Percentiles rank a stretch among this genome's conserved stretches.
phyloP scores from a whole-genome alignment of 2,113 vertebrate genomes.

The Chaetodon auriga region DNA sequence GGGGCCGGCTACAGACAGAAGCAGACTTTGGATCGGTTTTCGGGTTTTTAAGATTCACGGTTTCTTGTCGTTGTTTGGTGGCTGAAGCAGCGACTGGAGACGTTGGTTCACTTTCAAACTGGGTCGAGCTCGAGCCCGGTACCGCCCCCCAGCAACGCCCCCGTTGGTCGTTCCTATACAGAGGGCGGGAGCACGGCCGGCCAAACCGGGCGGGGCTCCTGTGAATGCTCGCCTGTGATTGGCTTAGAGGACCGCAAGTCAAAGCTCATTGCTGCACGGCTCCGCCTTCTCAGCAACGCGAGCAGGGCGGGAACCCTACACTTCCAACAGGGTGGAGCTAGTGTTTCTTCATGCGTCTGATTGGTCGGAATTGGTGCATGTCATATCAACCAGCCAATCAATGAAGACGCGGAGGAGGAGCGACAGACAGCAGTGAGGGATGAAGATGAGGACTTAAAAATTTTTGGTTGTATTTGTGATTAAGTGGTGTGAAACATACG shows the following conservation, averaged over 20 bases:
- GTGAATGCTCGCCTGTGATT: neutral
- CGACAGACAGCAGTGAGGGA: neutral
- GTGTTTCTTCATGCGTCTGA: neutral
- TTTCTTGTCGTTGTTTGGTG: constrained; percentile 70
- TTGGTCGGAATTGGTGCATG: neutral
- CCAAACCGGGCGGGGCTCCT: neutral
- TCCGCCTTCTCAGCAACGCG: constrained; percentile 22
- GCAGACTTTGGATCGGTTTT: constrained; percentile 18
- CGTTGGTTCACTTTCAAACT: constrained; percentile 76
- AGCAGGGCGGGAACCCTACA: constrained; percentile 40
- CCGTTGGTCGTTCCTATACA: constrained; percentile 41
- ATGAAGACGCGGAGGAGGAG: constrained; percentile 5
- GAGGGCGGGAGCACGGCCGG: constrained; percentile 14
- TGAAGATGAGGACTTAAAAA: neutral
- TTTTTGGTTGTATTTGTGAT: neutral
- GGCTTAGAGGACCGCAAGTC: constrained; percentile 16
- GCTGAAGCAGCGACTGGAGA: constrained; percentile 67
- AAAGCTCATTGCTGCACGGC: neutral
- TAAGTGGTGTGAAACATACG: neutral
- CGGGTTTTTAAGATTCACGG: constrained; percentile 25
- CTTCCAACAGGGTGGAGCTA: neutral
- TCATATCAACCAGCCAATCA: constrained; percentile 1
- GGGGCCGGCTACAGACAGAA: constrained; percentile 41
- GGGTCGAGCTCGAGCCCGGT: constrained; percentile 63
- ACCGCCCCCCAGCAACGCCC: constrained; percentile 67